phyloP scores from a whole-genome alignment of 1,140 invertebrate species.

The Solen grandis region DNA sequence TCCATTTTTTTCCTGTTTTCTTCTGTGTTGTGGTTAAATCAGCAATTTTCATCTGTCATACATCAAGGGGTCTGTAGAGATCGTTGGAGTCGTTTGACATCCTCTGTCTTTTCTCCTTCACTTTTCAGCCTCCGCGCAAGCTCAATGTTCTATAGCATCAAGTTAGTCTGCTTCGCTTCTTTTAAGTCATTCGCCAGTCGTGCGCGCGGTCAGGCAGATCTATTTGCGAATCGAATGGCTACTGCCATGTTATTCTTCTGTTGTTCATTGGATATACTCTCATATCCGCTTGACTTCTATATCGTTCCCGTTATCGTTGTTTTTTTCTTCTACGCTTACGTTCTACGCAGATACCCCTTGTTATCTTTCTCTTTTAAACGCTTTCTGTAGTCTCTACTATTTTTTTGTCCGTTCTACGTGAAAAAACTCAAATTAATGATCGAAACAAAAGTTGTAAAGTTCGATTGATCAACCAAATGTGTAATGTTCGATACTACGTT shows the following conservation, averaged over 20 bases:
- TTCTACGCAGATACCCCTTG: neutral
- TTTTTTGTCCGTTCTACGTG: no score
- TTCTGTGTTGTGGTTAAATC: neutral
- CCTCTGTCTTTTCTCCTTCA: neutral
- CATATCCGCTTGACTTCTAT: neutral
- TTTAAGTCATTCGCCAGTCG: neutral
- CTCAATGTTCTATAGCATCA: neutral
- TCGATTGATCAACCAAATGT: no score
- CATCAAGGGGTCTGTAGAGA: neutral
- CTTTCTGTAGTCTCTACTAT: no score
- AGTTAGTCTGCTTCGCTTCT: slow-evolving; percentile 3
- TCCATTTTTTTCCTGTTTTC: neutral
- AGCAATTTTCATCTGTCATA: neutral
- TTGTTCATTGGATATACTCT: slow-evolving; percentile 1
- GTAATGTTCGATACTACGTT: no score
- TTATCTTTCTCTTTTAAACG: no score
- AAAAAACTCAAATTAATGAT: no score
- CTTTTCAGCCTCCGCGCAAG: neutral
- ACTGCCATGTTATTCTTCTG: slow-evolving; percentile 1
- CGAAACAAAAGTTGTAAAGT: no score
- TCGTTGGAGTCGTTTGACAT: neutral
- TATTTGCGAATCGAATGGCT: slow-evolving; percentile 1
- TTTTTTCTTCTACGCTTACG: neutral
- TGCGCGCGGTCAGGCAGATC: neutral
- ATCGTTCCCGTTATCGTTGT: neutral